Base-by-base conservation (phyloP, 2,888 invertebrate genomes). In the Lutraria lutraria region DNA sequence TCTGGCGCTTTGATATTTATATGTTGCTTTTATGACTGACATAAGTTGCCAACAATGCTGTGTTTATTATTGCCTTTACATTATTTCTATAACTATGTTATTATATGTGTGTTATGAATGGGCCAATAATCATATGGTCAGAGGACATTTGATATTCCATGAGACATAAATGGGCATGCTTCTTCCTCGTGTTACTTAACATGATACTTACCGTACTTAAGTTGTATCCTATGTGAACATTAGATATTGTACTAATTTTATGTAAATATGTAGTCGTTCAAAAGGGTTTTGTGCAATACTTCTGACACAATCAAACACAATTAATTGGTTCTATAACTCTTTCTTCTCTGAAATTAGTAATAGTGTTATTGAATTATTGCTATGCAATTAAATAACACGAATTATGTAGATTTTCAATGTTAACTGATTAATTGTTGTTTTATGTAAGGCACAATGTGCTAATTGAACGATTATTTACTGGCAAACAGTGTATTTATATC, bases 221-320 rank as follows among this genome's bases (percentile, higher is more conserved):
- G 21, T 60, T 60, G 19, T 19, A 60, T 19, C 2, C 15, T 60
- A 21, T 60, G 60, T 43, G 43, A 43, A 43, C 43, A 43, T 43
- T 43, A 43, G 8, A 43, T 43, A 43, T 43, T 43, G 43, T 60
- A 60, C 60, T 19, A 21, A 60, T 60, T n/a, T 60, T n/a, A 60
- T 60, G 60, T 60, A 60, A 60, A 60, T 60, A 60, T 4, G 56
- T 19, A 56, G 21, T 60, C 60, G 60, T 60, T 60, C 60, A 60
- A n/a, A n/a, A 60, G 60, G 60, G 60, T 60, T n/a, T 19, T 60
- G 60, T 60, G 60, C 60, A 60, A 60, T 60, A 60, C n/a, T 60
- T n/a, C 19, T n/a, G 60, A 6, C n/a, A 60, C 60, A 60, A 60
- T 60, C 60, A 60, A 60, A 43, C 2, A 43, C 43, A 43, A 43